These are phyloP conservation scores for Drosophila subpulchrella DNA, from an alignment of 1,140 invertebrate genomes.

Conservation along the genomic window DNA sequence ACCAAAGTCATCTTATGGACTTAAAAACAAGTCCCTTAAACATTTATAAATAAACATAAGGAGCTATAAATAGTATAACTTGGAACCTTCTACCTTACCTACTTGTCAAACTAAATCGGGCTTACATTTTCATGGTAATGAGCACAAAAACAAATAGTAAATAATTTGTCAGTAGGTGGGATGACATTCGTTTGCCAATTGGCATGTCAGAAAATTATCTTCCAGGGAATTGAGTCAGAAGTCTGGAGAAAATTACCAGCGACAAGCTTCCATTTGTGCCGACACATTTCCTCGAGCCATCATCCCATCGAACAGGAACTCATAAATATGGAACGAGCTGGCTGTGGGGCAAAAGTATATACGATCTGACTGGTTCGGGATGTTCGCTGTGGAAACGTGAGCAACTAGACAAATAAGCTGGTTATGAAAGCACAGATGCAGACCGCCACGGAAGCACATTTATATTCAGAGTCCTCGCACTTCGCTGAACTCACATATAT, in stretches of 20 bases:
- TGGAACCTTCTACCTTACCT: not conserved
- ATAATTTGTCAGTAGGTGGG: constrained; percentile 4
- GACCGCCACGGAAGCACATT: constrained; percentile 17
- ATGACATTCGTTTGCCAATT: constrained; percentile 5
- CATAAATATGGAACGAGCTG: constrained; percentile 21
- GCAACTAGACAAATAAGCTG: constrained; percentile 42
- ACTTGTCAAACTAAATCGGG: not conserved
- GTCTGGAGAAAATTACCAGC: constrained; percentile 12
- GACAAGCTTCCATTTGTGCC: constrained; percentile 21
- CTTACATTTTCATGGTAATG: not conserved
- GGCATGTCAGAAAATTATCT: not conserved
- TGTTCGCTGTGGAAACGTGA: constrained; percentile 37
- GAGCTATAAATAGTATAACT: not conserved
- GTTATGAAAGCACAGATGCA: constrained; percentile 35
- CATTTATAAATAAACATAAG: not conserved
- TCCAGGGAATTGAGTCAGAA: constrained; percentile 4
- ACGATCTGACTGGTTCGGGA: constrained; percentile 7
- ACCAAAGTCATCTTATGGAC: too few relatives aligned
- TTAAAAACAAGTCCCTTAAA: too few relatives aligned
- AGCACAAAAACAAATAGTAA: constrained; percentile 11
- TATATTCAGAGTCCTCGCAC: constrained; percentile 35
- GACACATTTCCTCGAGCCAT: constrained; percentile 21
- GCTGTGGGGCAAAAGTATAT: not conserved
- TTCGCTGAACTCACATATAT: constrained; percentile 28
- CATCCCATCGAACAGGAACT: not conserved